Percentiles rank a stretch among this genome's conserved stretches.
Evolutionary conservation across 2,797 vertebrate genomes (phyloP).

Genomic region (Smutsia temminckii): DNA sequence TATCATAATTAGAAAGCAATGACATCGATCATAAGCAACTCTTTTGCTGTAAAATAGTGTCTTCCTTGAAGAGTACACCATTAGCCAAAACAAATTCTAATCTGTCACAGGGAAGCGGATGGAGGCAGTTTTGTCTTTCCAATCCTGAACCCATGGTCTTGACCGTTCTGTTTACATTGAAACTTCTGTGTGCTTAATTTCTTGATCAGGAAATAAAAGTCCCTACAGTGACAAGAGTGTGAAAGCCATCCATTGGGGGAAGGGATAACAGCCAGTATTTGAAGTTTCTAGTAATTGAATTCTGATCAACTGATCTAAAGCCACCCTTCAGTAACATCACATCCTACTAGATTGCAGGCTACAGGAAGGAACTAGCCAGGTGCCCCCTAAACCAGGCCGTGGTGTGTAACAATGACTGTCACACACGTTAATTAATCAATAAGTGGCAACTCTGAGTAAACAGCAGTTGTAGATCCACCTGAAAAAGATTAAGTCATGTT

Average conservation of each 20-base stretch:
- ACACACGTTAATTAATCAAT: neutral
- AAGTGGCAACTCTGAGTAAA: neutral
- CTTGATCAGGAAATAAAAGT: neutral
- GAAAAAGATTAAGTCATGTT: neutral
- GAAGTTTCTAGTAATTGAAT: neutral
- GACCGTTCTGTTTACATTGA: neutral
- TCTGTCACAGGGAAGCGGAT: neutral
- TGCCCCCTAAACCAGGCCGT: neutral
- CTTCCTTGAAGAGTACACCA: neutral
- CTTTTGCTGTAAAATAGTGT: neutral
- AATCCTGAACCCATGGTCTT: neutral
- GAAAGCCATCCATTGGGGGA: neutral
- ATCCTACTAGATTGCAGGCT: neutral
- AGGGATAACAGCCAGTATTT: neutral
- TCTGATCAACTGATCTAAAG: neutral
- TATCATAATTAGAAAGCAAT: neutral
- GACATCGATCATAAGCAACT: neutral
- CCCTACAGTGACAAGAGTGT: neutral
- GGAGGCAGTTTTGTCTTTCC: neutral
- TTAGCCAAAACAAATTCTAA: neutral
- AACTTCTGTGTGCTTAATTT: neutral
- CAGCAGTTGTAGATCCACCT: neutral
- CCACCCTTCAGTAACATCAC: constrained; percentile 5
- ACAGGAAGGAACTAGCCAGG: neutral
- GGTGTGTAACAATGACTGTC: neutral